phyloP scores from a whole-genome alignment of 2,888 invertebrate genomes.

The Drosophila multiciliata region DNA sequence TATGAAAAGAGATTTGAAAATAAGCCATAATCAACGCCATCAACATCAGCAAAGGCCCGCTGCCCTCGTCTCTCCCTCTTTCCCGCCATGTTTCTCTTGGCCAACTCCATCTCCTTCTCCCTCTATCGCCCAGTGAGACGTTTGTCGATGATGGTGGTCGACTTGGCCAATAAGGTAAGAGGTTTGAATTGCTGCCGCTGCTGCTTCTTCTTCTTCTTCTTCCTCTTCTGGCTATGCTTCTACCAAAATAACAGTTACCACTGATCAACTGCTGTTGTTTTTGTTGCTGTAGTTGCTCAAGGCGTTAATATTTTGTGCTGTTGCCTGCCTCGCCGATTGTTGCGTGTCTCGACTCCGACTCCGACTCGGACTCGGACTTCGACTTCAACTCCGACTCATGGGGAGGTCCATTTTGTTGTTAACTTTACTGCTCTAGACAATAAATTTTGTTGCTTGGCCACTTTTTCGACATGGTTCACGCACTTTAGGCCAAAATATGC shows the following conservation, averaged over 20 bases:
- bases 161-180: conserved; percentile 79
- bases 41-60: conserved; percentile 57
- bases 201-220: conserved; percentile 22
- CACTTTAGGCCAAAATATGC: conserved; percentile 81
- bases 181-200: conserved; percentile 45
- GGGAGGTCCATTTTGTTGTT: conserved; percentile 82
- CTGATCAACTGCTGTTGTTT: conserved; percentile 47
- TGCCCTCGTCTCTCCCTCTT: conserved; percentile 25
- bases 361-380: background rate
- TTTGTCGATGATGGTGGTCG: conserved; percentile 81
- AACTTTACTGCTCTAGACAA: conserved; percentile 72
- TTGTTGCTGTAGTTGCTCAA: conserved; percentile 56
- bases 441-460: conserved; percentile 71
- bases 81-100: conserved; percentile 9
- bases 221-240: conserved; percentile 34
- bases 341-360: conserved; percentile 63
- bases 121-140: conserved; percentile 14
- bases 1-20: conserved; percentile 78
- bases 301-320: conserved; percentile 75
- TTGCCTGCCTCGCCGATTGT: conserved; percentile 70
- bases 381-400: conserved; percentile 48
- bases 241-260: conserved; percentile 76
- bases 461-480: conserved; percentile 81
- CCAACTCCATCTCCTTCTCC: conserved; percentile 12
- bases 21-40: conserved; percentile 82